Conservation (phyloP, 2,888 invertebrate species). For the Brachyopa scutellaris region DNA sequence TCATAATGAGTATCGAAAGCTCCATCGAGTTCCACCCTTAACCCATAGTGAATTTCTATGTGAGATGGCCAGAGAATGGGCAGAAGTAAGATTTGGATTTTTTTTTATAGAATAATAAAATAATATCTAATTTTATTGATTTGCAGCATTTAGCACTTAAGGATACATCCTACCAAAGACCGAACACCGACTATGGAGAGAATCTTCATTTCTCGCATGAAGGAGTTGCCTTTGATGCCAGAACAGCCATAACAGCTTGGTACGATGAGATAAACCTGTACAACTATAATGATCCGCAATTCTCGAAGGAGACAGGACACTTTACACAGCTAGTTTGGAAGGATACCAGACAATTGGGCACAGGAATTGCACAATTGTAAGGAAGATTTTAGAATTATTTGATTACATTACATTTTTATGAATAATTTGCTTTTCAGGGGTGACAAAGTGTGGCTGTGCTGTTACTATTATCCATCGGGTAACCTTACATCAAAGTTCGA, state of each 20-base stretch:
- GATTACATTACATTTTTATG: no score
- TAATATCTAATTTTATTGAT: no score
- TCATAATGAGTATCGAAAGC: conserved; percentile 46
- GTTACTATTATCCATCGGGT: conserved; percentile 73
- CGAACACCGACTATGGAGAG: conserved; percentile 91
- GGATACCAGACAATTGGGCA: conserved; percentile 88
- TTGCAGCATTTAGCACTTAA: conserved; percentile 84
- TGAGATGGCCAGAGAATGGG: conserved; percentile 57
- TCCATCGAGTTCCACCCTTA: conserved; percentile 45
- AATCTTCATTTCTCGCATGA: conserved; percentile 91
- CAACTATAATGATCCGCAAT: conserved; percentile 85
- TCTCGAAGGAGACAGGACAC: conserved; percentile 88
- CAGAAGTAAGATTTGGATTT: conserved; percentile 48
- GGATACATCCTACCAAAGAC: conserved; percentile 87
- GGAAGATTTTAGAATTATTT: conserved; percentile 11
- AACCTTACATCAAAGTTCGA: conserved; percentile 52
- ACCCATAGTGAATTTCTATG: conserved; percentile 45
- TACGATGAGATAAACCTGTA: conserved; percentile 88
- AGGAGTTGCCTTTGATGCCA: conserved; percentile 86
- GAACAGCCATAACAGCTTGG: conserved; percentile 91
- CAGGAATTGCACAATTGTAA: conserved; percentile 85
- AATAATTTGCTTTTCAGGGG: conserved; percentile 56
- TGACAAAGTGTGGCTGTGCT: conserved; percentile 66
- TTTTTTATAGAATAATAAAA: no score
- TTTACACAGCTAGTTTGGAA: conserved; percentile 94